A percentile compares a stretch with the other conserved stretches of the same genome.
phyloP scores from a whole-genome alignment of 2,113 vertebrate species.

The Mungos mungo region DNA sequence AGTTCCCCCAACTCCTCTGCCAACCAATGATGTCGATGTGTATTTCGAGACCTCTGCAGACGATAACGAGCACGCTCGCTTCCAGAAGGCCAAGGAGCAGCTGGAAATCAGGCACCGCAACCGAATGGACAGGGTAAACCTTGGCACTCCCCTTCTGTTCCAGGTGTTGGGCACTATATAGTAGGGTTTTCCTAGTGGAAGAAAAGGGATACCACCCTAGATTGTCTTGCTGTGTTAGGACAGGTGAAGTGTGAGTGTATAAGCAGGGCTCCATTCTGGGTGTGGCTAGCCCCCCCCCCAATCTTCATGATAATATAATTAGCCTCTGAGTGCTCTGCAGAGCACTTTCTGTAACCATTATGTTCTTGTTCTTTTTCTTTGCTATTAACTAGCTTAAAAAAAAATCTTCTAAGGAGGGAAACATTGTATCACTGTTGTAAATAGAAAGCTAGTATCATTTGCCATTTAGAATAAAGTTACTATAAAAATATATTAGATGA shows the following conservation, averaged over 20 bases:
- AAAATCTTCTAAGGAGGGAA: not conserved
- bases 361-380: not conserved
- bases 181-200: too few species aligned
- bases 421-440: not conserved
- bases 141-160: not conserved
- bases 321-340: not conserved
- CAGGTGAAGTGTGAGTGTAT: not conserved
- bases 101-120: conserved; percentile 96
- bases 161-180: not conserved
- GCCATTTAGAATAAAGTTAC: not conserved
- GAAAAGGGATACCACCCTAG: not conserved
- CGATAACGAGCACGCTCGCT: conserved; percentile 96
- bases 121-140: conserved; percentile 95
- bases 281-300: too few species aligned
- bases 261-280: not conserved
- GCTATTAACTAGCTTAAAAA: not conserved
- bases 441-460: not conserved
- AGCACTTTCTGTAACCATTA: not conserved
- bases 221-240: not conserved
- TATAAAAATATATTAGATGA: not conserved
- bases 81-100: conserved; percentile 98
- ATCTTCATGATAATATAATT: not conserved
- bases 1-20: conserved; percentile 89
- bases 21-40: conserved; percentile 96
- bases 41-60: conserved; percentile 98